Evolutionary conservation across 2,888 invertebrate genomes (phyloP).

Genomic region (Drosophila demipolita): DNA sequence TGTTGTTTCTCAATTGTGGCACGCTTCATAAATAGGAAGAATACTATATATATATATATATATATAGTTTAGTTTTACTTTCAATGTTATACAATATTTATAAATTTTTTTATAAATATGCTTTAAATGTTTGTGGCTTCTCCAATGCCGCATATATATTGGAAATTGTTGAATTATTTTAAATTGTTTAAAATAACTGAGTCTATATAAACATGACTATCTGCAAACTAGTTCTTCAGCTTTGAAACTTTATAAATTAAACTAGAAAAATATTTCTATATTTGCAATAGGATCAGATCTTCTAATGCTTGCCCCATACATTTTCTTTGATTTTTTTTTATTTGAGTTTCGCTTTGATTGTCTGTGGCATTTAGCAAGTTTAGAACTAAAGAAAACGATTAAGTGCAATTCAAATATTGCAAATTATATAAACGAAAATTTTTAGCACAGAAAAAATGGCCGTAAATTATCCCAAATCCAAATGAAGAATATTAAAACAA

Average conservation of each 20-base stretch:
- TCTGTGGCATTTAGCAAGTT: not conserved
- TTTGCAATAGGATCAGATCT: too few relatives aligned
- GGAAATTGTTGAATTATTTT: not conserved
- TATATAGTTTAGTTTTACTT: not conserved
- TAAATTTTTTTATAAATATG: not conserved
- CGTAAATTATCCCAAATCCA: not conserved
- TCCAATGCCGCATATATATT: not conserved
- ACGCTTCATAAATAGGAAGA: conserved; percentile 20
- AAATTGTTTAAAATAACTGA: not conserved
- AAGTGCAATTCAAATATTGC: not conserved
- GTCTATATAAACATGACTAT: not conserved
- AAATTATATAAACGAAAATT: rapidly evolving
- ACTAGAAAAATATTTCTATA: not conserved
- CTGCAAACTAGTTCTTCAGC: not conserved
- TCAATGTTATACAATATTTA: not conserved
- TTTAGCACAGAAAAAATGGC: not conserved
- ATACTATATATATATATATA: not conserved
- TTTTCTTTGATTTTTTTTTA: not conserved
- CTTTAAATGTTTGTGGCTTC: not conserved
- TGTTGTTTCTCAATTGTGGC: conserved; percentile 26
- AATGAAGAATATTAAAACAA: not conserved
- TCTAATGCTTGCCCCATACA: not conserved
- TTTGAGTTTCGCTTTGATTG: not conserved
- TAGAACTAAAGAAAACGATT: not conserved
- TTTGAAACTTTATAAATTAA: not conserved